Percentiles rank a stretch among this genome's conserved stretches.
Conservation (phyloP, 2,113 vertebrate species). For the Misgurnus mizolepis region DNA sequence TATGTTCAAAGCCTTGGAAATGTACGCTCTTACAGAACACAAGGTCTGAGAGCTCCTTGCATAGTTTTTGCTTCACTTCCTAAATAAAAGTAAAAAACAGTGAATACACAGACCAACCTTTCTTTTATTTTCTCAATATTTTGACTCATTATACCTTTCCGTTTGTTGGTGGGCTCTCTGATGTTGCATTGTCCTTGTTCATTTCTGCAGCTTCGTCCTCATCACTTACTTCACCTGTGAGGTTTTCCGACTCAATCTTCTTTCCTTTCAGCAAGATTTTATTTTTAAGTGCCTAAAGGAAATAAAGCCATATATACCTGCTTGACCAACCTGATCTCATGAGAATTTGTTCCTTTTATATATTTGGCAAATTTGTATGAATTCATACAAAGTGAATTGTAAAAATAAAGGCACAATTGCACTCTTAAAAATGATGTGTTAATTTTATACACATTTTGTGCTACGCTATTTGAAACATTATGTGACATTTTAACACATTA, state of each 20-base stretch:
- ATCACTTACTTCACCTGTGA: constrained; percentile 73
- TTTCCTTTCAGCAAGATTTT: constrained; percentile 93
- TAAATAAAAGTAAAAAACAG: constrained; percentile 50
- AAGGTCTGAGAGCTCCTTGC: constrained; percentile 82
- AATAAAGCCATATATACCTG: neutral
- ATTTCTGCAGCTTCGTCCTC: constrained; percentile 70
- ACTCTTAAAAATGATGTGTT: too few relatives aligned
- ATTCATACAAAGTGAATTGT: too few relatives aligned
- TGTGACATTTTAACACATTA: too few relatives aligned
- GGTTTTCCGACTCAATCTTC: constrained; percentile 71
- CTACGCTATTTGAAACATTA: too few relatives aligned
- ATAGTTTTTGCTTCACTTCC: constrained; percentile 80
- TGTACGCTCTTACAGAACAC: constrained; percentile 89
- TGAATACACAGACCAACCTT: neutral
- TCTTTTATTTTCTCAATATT: neutral
- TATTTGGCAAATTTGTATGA: too few relatives aligned
- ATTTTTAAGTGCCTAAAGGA: constrained; percentile 79
- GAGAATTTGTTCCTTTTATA: too few relatives aligned
- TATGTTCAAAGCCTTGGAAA: constrained; percentile 83
- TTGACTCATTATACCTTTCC: constrained; percentile 12
- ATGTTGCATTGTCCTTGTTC: constrained; percentile 62
- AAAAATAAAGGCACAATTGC: too few relatives aligned
- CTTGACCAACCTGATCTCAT: too few relatives aligned
- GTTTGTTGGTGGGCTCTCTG: constrained; percentile 69
- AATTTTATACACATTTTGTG: too few relatives aligned